Percentiles rank a stretch among this genome's conserved stretches.
Evolutionary conservation across 35 echinoderm and acorn worm species (phyloP).

Genomic region (Stichopus chloronotus): DNA sequence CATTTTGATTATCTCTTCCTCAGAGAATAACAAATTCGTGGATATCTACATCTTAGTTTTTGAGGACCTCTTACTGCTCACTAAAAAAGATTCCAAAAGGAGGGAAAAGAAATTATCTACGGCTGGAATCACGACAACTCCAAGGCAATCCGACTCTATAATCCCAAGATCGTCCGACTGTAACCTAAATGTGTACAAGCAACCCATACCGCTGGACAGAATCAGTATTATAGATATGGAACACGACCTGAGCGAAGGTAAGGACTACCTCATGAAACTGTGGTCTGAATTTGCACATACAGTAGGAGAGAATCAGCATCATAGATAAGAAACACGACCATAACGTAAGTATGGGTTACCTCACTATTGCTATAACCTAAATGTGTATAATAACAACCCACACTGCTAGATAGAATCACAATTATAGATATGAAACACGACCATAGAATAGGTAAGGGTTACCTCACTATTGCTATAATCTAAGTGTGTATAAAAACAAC

Average conservation of each 20-base stretch:
- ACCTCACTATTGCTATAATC: background rate
- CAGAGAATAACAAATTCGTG: constrained; percentile 53
- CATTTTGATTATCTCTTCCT: background rate
- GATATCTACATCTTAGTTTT: constrained; percentile 52
- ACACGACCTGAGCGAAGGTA: constrained; percentile 29
- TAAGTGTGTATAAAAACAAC: constrained; percentile 38
- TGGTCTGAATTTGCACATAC: constrained; percentile 15
- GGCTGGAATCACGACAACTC: constrained; percentile 14
- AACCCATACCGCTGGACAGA: constrained; percentile 53
- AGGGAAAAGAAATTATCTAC: constrained; percentile 39
- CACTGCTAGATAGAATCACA: background rate
- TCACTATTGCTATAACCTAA: too few species aligned
- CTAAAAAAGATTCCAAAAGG: constrained; percentile 4
- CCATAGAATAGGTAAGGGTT: background rate
- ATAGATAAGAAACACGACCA: constrained; percentile 33
- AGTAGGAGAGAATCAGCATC: constrained; percentile 45
- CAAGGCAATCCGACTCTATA: constrained; percentile 20
- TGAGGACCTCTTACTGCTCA: constrained; percentile 49
- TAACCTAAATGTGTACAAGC: constrained; percentile 45
- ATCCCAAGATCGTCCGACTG: constrained; percentile 30
- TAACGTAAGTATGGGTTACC: background rate
- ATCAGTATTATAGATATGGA: constrained; percentile 47
- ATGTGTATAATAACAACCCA: background rate
- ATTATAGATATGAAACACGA: background rate
- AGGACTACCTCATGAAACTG: background rate